Evolutionary conservation across 1,140 invertebrate species (phyloP).

Genomic region (Colletes gigas): DNA sequence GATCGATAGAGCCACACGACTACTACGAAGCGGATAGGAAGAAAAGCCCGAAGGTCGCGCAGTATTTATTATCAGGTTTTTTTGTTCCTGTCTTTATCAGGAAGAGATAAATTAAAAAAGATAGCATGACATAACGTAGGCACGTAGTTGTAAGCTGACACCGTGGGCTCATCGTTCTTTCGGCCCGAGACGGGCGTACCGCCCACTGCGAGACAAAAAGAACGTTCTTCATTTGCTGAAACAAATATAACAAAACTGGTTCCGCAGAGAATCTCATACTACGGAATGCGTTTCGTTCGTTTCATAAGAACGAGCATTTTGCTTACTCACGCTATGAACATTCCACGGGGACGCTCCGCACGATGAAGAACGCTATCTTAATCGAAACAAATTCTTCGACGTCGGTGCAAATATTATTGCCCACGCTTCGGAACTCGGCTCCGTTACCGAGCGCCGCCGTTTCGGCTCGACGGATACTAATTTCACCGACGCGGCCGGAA

Average conservation of each 20-base stretch:
- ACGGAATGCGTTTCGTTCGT: constrained; percentile 7
- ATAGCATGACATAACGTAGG: constrained; percentile 48
- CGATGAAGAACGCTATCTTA: background rate
- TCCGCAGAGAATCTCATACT: constrained; percentile 57
- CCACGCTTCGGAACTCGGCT: too few species aligned
- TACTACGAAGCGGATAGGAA: background rate
- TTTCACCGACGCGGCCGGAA: too few species aligned
- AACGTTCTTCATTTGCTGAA: constrained; percentile 55
- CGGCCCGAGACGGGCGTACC: constrained; percentile 53
- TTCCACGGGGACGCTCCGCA: too few species aligned
- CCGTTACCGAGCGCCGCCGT: too few species aligned
- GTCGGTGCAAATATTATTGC: too few species aligned
- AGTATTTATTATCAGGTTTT: constrained; percentile 9
- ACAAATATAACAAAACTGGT: constrained; percentile 42
- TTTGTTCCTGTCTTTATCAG: constrained; percentile 8
- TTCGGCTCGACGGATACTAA: too few species aligned
- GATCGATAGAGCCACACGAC: constrained; percentile 10
- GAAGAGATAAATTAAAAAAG: constrained; percentile 45
- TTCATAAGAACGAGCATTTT: background rate
- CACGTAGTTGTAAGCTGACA: constrained; percentile 62
- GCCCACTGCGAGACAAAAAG: constrained; percentile 66
- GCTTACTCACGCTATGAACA: too few species aligned
- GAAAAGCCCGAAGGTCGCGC: background rate
- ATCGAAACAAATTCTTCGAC: background rate
- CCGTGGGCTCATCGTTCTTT: constrained; percentile 56